Conservation (phyloP, 2,888 invertebrate genomes). For the Syritta pipiens region DNA sequence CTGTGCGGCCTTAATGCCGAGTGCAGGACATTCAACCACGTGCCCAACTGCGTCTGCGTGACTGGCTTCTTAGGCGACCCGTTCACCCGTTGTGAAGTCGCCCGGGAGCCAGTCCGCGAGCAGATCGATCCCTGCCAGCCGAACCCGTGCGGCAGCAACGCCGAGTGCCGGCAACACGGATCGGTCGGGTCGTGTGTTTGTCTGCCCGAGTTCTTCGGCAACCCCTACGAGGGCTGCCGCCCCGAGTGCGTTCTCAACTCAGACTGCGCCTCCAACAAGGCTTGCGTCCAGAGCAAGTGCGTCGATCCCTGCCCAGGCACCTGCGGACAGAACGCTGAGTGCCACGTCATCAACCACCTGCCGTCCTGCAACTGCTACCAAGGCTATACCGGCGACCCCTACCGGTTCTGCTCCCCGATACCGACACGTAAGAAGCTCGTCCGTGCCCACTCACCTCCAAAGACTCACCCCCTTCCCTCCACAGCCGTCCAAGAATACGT, state of each 20-base stretch:
- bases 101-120: constrained; percentile 74
- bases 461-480: neutral
- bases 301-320: constrained; percentile 89
- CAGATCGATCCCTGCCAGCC: constrained; percentile 83
- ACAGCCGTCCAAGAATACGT: constrained; percentile 75
- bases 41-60: constrained; percentile 86
- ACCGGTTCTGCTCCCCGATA: constrained; percentile 82
- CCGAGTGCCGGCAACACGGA: constrained; percentile 82
- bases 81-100: constrained; percentile 83
- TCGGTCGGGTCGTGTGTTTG: constrained; percentile 87
- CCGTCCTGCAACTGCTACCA: constrained; percentile 86
- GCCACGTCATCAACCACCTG: constrained; percentile 87
- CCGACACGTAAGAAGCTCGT: constrained; percentile 81
- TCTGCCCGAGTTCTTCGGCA: constrained; percentile 83
- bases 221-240: constrained; percentile 85
- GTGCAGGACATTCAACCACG: constrained; percentile 87
- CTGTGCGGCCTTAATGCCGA: constrained; percentile 86
- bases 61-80: constrained; percentile 85
- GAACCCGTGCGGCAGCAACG: constrained; percentile 87
- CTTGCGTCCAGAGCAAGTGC: constrained; percentile 88
- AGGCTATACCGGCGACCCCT: constrained; percentile 86
- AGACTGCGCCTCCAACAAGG: constrained; percentile 86
- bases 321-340: constrained; percentile 87
- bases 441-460: neutral
- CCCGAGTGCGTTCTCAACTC: constrained; percentile 90